A percentile compares a stretch with the other conserved stretches of the same genome.
These are phyloP conservation scores for Horisme vitalbata DNA, from an alignment of 2,888 invertebrate species.

Conservation along the genomic window DNA sequence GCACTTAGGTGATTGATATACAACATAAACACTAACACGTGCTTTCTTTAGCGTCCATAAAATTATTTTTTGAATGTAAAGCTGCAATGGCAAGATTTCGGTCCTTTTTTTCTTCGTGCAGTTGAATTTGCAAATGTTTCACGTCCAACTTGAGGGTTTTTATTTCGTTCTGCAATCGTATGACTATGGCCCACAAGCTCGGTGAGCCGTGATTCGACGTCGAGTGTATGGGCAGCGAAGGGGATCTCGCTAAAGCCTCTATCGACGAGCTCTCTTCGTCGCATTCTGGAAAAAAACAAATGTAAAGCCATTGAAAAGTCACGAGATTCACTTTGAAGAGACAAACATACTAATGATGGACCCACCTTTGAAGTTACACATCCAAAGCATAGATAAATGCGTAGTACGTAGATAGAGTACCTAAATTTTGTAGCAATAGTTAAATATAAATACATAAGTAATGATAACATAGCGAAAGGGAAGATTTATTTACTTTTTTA, in stretches of 20 bases:
- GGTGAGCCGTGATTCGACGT: constrained; percentile 72
- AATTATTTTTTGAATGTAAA: constrained; percentile 66
- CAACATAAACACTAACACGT: constrained; percentile 57
- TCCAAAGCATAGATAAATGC: constrained; percentile 13
- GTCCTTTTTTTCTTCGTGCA: constrained; percentile 86
- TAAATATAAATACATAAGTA: no score
- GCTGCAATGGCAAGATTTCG: constrained; percentile 72
- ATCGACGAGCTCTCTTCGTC: constrained; percentile 71
- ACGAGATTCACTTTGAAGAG: constrained; percentile 11
- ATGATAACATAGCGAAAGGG: no score
- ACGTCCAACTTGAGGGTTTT: constrained; percentile 85
- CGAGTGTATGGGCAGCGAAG: constrained; percentile 73
- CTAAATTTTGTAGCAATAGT: no score
- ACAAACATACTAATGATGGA: constrained; percentile 33
- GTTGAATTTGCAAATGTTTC: constrained; percentile 81
- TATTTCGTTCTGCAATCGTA: constrained; percentile 89
- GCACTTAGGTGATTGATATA: constrained; percentile 26
- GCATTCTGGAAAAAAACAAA: constrained; percentile 72
- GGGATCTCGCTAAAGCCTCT: constrained; percentile 74
- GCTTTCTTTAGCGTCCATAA: constrained; percentile 75
- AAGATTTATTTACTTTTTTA: no score
- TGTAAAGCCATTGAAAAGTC: constrained; percentile 38
- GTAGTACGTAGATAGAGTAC: background rate
- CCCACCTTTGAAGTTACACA: constrained; percentile 42
- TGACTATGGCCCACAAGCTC: constrained; percentile 89